Evolutionary conservation across 2,888 invertebrate species (phyloP).

Genomic region (Ophioninae sp.): DNA sequence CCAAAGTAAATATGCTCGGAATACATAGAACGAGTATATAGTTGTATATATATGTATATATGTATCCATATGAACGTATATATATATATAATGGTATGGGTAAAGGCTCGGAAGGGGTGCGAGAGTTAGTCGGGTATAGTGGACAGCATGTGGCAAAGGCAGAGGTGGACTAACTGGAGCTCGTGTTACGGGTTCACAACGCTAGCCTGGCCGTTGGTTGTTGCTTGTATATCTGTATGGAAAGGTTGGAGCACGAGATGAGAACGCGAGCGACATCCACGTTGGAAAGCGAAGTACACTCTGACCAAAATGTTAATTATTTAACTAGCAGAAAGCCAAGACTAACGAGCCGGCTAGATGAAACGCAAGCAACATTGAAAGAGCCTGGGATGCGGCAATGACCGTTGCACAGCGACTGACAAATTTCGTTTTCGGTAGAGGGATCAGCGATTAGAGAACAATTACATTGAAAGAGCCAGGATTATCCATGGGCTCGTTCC

Average conservation of each 20-base stretch:
- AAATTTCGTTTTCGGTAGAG: neutral
- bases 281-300: constrained; percentile 67
- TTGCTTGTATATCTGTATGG: constrained; percentile 71
- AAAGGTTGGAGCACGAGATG: constrained; percentile 62
- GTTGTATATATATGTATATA: constrained; percentile 11
- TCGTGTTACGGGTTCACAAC: constrained; percentile 75
- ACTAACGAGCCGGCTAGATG: constrained; percentile 73
- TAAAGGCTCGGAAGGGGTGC: constrained; percentile 55
- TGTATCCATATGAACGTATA: constrained; percentile 10
- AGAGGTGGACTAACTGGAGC: constrained; percentile 76
- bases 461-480: constrained; percentile 27
- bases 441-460: constrained; percentile 9
- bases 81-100: constrained; percentile 13
- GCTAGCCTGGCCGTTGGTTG: constrained; percentile 59
- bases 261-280: constrained; percentile 57
- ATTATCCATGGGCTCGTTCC: constrained; percentile 3
- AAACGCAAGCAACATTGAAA: constrained; percentile 39
- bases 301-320: constrained; percentile 79
- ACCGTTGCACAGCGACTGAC: neutral
- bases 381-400: constrained; percentile 38
- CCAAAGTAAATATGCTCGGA: neutral
- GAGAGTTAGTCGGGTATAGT: constrained; percentile 69
- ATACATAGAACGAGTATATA: constrained; percentile 9
- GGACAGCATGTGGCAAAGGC: constrained; percentile 69
- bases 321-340: constrained; percentile 75